phyloP scores from a whole-genome alignment of 2,797 vertebrate species.

The Acrocephalus scirpaceus region DNA sequence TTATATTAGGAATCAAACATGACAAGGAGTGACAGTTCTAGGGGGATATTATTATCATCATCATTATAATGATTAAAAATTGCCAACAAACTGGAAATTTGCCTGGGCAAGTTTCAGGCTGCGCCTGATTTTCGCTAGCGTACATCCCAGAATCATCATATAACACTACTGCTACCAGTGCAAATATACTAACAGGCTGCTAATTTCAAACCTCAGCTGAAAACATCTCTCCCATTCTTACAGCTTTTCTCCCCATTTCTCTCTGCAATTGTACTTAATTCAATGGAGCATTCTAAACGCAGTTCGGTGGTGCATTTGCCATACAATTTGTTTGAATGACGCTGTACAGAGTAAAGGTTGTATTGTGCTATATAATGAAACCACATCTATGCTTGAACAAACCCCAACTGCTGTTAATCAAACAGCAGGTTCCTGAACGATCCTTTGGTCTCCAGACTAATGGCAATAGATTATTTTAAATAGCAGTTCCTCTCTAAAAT shows the following conservation, averaged over 20 bases:
- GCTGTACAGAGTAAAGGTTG: conserved; percentile 59
- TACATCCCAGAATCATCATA: background rate
- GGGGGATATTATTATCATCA: background rate
- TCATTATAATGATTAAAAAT: background rate
- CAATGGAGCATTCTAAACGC: conserved; percentile 44
- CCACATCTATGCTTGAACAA: conserved; percentile 47
- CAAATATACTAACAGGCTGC: conserved; percentile 4
- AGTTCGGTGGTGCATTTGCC: background rate
- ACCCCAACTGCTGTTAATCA: conserved; percentile 45
- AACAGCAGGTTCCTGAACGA: conserved; percentile 56
- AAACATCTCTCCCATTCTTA: conserved; percentile 47
- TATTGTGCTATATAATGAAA: conserved; percentile 65
- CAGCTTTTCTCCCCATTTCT: conserved; percentile 53
- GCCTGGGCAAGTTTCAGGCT: background rate
- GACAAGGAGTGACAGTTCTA: background rate
- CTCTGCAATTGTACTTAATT: conserved; percentile 54
- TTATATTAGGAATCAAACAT: background rate
- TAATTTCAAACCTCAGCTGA: conserved; percentile 62
- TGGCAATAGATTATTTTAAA: conserved; percentile 51
- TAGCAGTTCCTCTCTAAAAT: conserved; percentile 1
- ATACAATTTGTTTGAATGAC: conserved; percentile 57
- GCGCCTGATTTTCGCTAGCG: background rate
- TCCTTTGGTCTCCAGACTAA: background rate
- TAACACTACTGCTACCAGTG: background rate
- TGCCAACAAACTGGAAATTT: background rate